phyloP scores from a whole-genome alignment of 2,888 invertebrate genomes.

The Meghimatium bilineatum region DNA sequence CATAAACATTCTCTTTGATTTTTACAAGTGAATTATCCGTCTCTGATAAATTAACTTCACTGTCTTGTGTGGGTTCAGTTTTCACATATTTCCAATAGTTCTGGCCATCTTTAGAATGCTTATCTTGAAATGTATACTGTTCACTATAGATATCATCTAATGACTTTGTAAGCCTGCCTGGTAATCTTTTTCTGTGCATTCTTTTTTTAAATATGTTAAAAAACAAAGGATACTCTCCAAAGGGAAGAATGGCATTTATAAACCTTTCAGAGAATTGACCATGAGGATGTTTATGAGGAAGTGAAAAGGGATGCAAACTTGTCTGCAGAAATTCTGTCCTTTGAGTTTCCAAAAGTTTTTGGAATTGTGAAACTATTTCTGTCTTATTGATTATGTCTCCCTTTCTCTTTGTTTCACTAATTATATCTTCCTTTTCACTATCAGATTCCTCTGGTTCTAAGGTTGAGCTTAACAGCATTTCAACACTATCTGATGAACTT shows the following conservation, averaged over 20 bases:
- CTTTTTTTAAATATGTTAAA: neutral
- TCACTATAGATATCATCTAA: constrained; percentile 38
- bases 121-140: neutral
- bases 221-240: constrained; percentile 48
- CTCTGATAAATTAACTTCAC: neutral
- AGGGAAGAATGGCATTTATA: constrained; percentile 55
- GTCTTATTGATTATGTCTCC: too few species aligned
- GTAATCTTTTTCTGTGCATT: constrained; percentile 26
- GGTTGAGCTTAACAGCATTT: constrained; percentile 2
- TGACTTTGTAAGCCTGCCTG: constrained; percentile 51
- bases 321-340: neutral
- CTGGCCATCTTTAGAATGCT: neutral
- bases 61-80: neutral
- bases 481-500: constrained; percentile 13
- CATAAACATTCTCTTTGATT: neutral
- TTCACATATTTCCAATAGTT: neutral
- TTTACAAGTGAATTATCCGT: neutral
- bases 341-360: neutral
- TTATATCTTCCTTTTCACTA: constrained; percentile 2
- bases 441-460: constrained; percentile 15
- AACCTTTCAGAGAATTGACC: constrained; percentile 56
- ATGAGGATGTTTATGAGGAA: constrained; percentile 30
- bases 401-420: neutral
- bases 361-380: neutral
- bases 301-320: neutral